phyloP scores from a whole-genome alignment of 2,888 invertebrate species.

The Pammene aurita region DNA sequence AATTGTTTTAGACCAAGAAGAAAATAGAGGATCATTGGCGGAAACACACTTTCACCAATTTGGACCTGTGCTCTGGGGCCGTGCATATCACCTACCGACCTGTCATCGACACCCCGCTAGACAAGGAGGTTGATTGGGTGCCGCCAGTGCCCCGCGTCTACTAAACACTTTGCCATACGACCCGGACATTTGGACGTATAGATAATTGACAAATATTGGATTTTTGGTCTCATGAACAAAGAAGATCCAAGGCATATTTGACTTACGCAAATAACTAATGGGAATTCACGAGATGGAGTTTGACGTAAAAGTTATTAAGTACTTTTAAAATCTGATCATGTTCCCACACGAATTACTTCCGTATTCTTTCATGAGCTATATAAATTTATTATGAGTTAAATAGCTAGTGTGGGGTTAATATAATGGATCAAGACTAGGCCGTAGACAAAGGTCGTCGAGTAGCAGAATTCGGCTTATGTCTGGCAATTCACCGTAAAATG shows the following conservation, averaged over 20 bases:
- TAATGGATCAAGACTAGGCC: no score
- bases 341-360: no score
- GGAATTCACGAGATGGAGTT: no score
- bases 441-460: no score
- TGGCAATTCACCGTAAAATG: no score
- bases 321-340: no score
- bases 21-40: constrained; percentile 96
- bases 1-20: constrained; percentile 82
- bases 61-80: constrained; percentile 88
- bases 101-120: constrained; percentile 95
- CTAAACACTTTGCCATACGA: constrained; percentile 70
- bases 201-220: neutral
- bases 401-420: no score
- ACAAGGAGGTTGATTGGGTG: constrained; percentile 90
- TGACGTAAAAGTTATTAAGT: no score
- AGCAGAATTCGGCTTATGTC: no score
- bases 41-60: constrained; percentile 94
- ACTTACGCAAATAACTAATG: no score
- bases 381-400: no score
- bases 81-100: constrained; percentile 93
- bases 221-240: neutral
- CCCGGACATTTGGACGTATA: neutral
- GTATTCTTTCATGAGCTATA: no score
- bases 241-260: neutral
- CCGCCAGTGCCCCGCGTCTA: constrained; percentile 97